A percentile compares a stretch with the other conserved stretches of the same genome.
Evolutionary conservation across 1,140 invertebrate species (phyloP).

Genomic region (Drosophila erecta): DNA sequence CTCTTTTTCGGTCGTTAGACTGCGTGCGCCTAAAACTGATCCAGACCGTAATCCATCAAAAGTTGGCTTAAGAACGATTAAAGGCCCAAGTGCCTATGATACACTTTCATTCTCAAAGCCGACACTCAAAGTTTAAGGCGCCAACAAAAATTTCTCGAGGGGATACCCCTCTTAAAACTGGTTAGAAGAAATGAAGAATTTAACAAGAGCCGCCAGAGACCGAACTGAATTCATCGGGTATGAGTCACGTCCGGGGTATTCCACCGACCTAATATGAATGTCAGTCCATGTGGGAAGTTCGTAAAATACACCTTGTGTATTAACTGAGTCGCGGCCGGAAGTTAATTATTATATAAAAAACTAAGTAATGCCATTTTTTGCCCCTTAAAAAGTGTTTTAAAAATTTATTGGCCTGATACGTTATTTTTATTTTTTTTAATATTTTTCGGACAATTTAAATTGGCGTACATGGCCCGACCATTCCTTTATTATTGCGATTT

Average conservation of each 20-base stretch:
- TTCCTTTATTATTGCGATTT: slow-evolving; percentile 34
- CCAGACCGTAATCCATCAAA: slow-evolving; percentile 59
- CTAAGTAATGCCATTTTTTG: slow-evolving; percentile 13
- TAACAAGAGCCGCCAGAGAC: slow-evolving; percentile 11
- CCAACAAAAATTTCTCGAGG: not conserved
- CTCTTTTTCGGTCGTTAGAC: slow-evolving; percentile 44
- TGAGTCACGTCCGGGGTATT: slow-evolving; percentile 79
- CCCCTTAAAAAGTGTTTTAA: not conserved
- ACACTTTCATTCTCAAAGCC: slow-evolving; percentile 1
- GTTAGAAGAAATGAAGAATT: slow-evolving; percentile 45
- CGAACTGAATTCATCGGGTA: slow-evolving; percentile 30
- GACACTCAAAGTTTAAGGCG: slow-evolving; percentile 14
- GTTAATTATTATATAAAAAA: slow-evolving; percentile 3
- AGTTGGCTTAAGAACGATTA: slow-evolving; percentile 29
- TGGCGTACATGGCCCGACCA: too few relatives aligned
- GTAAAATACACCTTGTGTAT: slow-evolving; percentile 27
- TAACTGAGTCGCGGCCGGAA: slow-evolving; percentile 10
- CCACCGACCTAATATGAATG: slow-evolving; percentile 32
- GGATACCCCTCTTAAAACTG: slow-evolving; percentile 46
- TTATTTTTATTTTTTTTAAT: too few relatives aligned
- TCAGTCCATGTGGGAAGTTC: slow-evolving; percentile 18
- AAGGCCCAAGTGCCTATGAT: slow-evolving; percentile 1
- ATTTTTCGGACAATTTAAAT: too few relatives aligned
- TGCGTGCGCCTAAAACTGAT: too few relatives aligned
- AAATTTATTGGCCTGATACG: too few relatives aligned